Evolutionary conservation across 2,113 vertebrate genomes (phyloP), one percentile per base, ranked within the genome.

Genomic region (Microtus oregoni): DNA sequence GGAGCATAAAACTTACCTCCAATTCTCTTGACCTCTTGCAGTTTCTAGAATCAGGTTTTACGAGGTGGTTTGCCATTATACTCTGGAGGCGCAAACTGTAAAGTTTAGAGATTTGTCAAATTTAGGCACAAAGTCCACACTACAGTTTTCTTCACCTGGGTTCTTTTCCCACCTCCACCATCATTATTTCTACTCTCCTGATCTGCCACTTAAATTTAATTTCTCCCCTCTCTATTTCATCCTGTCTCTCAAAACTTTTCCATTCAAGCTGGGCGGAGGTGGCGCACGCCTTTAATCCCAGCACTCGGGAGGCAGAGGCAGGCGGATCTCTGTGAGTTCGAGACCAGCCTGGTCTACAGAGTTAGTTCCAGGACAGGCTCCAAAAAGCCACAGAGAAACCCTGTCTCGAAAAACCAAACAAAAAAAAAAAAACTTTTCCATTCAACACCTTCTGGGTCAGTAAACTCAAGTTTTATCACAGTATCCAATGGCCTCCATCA

Each of bases 1-100:
- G 35, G 14, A 77, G 10, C 72, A 89, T 26, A 68, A 2, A 0
- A 22, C 98, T 98, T 97, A 98, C 99, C 98, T 99, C 98, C 65
- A 67, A 41, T 24, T 98, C 98, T 88, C 97, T 98, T 91, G 96
- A 90, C 52, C 98, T 95, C 85, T 98, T 98, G 77, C 91, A 95
- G 81, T 87, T 98, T 98, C 96, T 98, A 2, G 28, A 97, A 77
- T 98, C 98, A 14, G 81, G 5, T 90, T 98, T 98, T 87, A 94
- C 86, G 10, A 86, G 12, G 24, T 75, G 96, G 97, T 94, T 98
- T 38, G 97, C 81, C 98, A 98, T 98, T 24, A 78, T 92, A 79
- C 73, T 93, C 89, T 85, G 72, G n/a, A 86, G 44, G 68, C 67
- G 95, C 67, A 55, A 77, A 58, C 92, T 96, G 68, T 30, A 89